Evolutionary conservation across 2,888 invertebrate genomes (phyloP), one percentile per base, ranked within the genome.

Genomic region (Harpalus rubripes): DNA sequence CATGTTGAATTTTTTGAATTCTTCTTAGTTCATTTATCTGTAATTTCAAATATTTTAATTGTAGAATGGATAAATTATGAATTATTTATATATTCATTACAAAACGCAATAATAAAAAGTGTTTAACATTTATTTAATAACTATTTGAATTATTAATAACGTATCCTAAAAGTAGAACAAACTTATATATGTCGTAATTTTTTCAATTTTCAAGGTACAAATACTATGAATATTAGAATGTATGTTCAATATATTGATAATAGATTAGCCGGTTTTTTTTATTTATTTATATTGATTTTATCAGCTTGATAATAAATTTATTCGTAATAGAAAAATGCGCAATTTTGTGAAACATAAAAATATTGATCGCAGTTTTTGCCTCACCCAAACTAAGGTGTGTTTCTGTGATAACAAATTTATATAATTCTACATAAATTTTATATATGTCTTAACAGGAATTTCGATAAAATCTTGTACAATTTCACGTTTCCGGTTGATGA

Each of bases 1-100:
- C 83, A 83, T 83, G 4, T 76, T 10, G 15, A 16, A 16, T 59
- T 2, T 6, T 63, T 26, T 63, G 22, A 52, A 52, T 52, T 52
- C 44, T 1, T 44, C 6, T 52, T 52, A 12, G 1, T 12, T 52
- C 44, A 12, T 8, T 59, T 59, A 59, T 15, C 59, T 59, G 59
- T 2, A 59, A 59, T 32, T 32, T 32, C 5, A 32, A 32, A 32
- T 32, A 32, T 32, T 32, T 32, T 32, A 32, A 32, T 32, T 32
- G 5, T 32, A 32, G 0, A 32, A 6, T 32, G 32, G 32, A 32
- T 1, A 22, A 3, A 22, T n/a, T n/a, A n/a, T 22, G 22, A 32
- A 32, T 32, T 32, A 32, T 32, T 32, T 32, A 32, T 32, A 5
- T 4, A 32, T 32, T 32, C 32, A 32, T 32, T 32, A 32, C 32